Base-by-base conservation (phyloP, 2,797 vertebrate species). In the Notolabrus celidotus region DNA sequence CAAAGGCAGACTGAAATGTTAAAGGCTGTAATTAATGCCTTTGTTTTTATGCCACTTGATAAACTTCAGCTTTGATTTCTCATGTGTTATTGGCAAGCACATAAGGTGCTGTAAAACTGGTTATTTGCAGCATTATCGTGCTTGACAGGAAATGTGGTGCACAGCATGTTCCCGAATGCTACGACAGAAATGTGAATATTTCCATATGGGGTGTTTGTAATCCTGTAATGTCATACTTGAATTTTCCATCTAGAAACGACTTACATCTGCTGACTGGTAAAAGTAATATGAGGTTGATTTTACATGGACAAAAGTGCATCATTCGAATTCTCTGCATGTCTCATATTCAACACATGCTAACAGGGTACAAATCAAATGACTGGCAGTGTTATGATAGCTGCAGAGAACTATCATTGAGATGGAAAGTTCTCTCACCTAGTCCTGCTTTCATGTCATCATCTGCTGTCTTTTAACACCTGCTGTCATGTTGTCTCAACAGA, bases 391-490 rank as follows among this genome's bases (percentile, higher is more conserved):
- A 69, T 69, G 39, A 71, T 61, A 42, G n/a, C 46, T 17, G 34
- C 20, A 54, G 63, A 55, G n/a, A n/a, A n/a, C 31, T 14, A 77
- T 64, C 3, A 47, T 4, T 8, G 1, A 43, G 31, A 50, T 29
- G 23, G 3, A 39, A n/a, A 67, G 16, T 51, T 42, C 19, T 62
- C 23, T 31, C 1, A 50, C 38, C 39, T 46, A 64, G n/a, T 65
- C 45, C 36, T 42, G 57, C 77, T 77, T 77, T 57, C 70, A 73
- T n/a, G n/a, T n/a, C n/a, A n/a, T n/a, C n/a, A n/a, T n/a, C n/a
- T n/a, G n/a, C n/a, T n/a, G n/a, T n/a, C n/a, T n/a, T n/a, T n/a
- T n/a, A n/a, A n/a, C n/a, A n/a, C n/a, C n/a, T n/a, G n/a, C n/a
- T n/a, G n/a, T n/a, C n/a, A n/a, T n/a, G n/a, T n/a, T n/a, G n/a